Evolutionary conservation across 2,113 vertebrate species (phyloP).

Genomic region (Trematocara stigmaticum): DNA sequence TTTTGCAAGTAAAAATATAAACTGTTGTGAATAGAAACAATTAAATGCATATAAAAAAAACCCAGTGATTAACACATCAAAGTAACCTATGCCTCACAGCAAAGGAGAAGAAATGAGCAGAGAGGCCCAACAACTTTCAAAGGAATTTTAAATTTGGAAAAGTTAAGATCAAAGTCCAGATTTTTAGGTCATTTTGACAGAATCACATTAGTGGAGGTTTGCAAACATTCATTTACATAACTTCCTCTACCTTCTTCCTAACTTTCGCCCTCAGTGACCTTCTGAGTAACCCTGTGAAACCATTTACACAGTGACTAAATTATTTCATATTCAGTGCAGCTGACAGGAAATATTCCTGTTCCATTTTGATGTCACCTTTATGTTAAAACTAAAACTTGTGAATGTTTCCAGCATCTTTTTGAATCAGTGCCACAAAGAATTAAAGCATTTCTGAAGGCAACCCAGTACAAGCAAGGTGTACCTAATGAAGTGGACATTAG

Average conservation of each 20-base stretch:
- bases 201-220: background rate
- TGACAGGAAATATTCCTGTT: background rate
- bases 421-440: background rate
- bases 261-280: background rate
- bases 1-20: background rate
- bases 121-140: background rate
- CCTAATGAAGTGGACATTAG: background rate
- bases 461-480: background rate
- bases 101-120: background rate
- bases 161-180: background rate
- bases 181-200: background rate
- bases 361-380: background rate
- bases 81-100: background rate
- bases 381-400: background rate
- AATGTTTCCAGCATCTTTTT: background rate
- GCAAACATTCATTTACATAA: background rate
- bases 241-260: background rate
- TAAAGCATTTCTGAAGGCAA: background rate
- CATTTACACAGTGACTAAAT: background rate
- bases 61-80: background rate
- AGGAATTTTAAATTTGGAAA: background rate
- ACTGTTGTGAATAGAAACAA: background rate
- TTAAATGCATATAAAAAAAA: background rate
- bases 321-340: background rate
- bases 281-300: background rate